Evolutionary conservation across 92 coral and sea anemone genomes (phyloP), one percentile per base, ranked within the genome.

Genomic region (Nematostella vectensis): DNA sequence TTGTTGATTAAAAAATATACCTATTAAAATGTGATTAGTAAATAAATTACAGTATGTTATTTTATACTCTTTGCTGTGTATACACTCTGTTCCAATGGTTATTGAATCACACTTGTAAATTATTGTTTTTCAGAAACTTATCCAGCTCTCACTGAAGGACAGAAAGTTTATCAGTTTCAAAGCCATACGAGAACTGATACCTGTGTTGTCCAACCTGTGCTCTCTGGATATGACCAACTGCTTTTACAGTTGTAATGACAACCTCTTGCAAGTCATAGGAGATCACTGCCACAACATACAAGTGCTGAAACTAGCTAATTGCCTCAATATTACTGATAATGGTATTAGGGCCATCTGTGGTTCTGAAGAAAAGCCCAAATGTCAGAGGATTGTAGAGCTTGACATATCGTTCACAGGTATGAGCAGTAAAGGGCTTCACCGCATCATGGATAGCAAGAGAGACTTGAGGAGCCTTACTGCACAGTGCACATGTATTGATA

Each of bases 121-220:
- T n/a, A n/a, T n/a, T n/a, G n/a, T n/a, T n/a, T n/a, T n/a, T n/a
- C 54, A 87, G 96, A 87, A 79, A 67, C 22, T 87, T 66, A 60
- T 65, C 3, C 80, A 82, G 31, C 73, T 87, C 21, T 50, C 64
- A 43, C 71, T 87, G 30, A 70, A 83, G 61, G 62, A 77, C 63
- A 82, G 96, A 38, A 63, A 56, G 24, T 83, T 83, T 29, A 66
- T 87, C 55, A 58, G 83, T 15, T 33, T 62, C 22, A 65, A 64
- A 24, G 70, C 78, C 62, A 63, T 87, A 1, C 77, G 58, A 66
- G 62, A 73, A 11, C 50, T 75, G 26, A 59, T 81, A 29, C 55
- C 11, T 29, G 67, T 44, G 33, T 70, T 87, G 3, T 77, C 79
- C 18, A 58, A 57, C 59, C 55, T 87, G 53, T 60, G 49, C 28